Conservation (phyloP, 2,888 invertebrate species). For the Chymomyza amoena region DNA sequence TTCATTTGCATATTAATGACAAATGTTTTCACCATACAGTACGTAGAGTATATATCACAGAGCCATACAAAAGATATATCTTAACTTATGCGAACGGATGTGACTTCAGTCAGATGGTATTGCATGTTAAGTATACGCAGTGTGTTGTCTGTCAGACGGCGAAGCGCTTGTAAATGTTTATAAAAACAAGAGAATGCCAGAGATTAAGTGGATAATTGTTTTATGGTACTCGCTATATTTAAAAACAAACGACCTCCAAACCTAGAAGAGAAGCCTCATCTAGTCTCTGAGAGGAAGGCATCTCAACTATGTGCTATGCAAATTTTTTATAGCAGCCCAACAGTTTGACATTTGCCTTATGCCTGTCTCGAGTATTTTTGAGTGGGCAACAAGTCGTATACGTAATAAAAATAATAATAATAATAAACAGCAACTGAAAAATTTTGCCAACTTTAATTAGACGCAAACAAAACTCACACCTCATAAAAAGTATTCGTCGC, state of each 20-base stretch:
- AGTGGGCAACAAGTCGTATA: conserved; percentile 25
- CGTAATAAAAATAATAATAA: conserved; percentile 23
- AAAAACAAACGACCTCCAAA: background rate
- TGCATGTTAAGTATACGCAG: background rate
- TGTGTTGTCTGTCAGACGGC: background rate
- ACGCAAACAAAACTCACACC: conserved; percentile 52
- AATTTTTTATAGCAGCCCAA: background rate
- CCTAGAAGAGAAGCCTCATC: background rate
- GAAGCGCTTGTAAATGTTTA: background rate
- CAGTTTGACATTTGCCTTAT: conserved; percentile 34
- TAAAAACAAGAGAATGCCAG: background rate
- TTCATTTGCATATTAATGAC: conserved; percentile 65
- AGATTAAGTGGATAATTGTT: background rate
- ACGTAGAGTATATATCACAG: background rate
- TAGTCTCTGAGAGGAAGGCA: background rate
- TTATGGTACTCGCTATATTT: background rate
- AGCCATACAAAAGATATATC: background rate
- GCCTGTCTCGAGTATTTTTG: conserved; percentile 1
- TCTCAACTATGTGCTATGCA: background rate
- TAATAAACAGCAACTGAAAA: conserved; percentile 47
- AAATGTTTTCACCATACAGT: conserved; percentile 58
- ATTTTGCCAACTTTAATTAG: conserved; percentile 47
- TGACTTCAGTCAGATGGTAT: conserved; percentile 5
- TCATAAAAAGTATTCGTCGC: conserved; percentile 32
- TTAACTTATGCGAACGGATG: conserved; percentile 37